phyloP scores from a whole-genome alignment of 2,797 vertebrate genomes.

The Phaenicophaeus curvirostris region DNA sequence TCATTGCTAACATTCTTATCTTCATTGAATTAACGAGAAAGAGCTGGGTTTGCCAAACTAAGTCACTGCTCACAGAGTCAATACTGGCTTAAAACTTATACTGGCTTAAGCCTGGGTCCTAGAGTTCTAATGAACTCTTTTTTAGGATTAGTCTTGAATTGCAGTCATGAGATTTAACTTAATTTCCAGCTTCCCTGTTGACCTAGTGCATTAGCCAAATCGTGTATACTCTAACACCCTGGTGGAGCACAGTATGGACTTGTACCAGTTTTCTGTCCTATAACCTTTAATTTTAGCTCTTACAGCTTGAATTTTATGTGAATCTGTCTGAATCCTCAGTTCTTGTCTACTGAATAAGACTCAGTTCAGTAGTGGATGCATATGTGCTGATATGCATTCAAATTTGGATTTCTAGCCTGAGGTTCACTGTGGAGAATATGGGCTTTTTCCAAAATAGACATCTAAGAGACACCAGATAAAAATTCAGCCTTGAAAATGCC shows the following conservation, averaged over 20 bases:
- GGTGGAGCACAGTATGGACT: background rate
- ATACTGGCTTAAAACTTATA: background rate
- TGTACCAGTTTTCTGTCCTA: background rate
- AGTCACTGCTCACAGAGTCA: background rate
- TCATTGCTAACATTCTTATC: slow-evolving; percentile 40
- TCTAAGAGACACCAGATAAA: background rate
- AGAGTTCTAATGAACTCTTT: background rate
- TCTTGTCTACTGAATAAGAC: background rate
- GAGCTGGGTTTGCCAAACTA: background rate
- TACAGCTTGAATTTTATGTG: background rate
- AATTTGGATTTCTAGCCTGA: background rate
- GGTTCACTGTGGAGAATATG: background rate
- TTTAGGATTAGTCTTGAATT: background rate
- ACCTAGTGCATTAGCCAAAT: background rate
- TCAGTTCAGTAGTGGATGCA: background rate
- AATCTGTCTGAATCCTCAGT: background rate
- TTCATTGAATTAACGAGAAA: slow-evolving; percentile 27
- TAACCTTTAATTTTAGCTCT: background rate
- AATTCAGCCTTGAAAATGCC: background rate
- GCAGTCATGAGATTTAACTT: background rate
- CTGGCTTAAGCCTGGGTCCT: background rate
- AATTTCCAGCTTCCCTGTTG: background rate
- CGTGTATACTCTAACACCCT: background rate
- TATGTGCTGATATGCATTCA: rapidly evolving
- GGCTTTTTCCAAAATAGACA: background rate